phyloP scores from a whole-genome alignment of 2,888 invertebrate species.

The Caenorhabditis uteleia region DNA sequence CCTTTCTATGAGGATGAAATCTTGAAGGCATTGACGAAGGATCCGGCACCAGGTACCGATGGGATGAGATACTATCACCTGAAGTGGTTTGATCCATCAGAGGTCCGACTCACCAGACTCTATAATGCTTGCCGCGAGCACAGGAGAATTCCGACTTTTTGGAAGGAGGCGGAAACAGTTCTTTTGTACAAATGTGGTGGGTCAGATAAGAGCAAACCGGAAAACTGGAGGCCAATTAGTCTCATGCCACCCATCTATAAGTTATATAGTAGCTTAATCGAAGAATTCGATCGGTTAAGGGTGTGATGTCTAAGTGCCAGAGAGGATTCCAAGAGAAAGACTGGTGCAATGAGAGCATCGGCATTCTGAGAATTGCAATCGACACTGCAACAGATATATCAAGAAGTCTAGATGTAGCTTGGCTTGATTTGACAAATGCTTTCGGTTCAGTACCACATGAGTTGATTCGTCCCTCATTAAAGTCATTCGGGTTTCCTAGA shows the following conservation, averaged over 20 bases:
- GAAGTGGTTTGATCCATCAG: neutral
- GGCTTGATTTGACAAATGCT: constrained; percentile 22
- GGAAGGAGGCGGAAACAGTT: constrained; percentile 11
- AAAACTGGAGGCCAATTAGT: constrained; percentile 5
- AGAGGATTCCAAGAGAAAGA: constrained; percentile 3
- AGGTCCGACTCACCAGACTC: neutral
- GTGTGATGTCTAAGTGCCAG: constrained; percentile 8
- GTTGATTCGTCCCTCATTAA: constrained; percentile 1
- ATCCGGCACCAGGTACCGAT: neutral
- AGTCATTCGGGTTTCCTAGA: constrained; percentile 5
- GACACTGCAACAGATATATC: constrained; percentile 3
- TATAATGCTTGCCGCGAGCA: constrained; percentile 1
- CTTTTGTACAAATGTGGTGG: constrained; percentile 2
- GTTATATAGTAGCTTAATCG: constrained; percentile 1
- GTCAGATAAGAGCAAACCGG: neutral
- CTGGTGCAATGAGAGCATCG: constrained; percentile 10
- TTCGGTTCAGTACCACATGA: constrained; percentile 21
- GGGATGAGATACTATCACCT: neutral
- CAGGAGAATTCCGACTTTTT: neutral
- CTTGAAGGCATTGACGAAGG: neutral
- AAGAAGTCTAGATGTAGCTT: constrained; percentile 11
- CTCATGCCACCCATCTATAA: constrained; percentile 7
- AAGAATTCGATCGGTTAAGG: neutral
- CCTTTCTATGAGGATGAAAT: neutral
- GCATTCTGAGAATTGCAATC: constrained; percentile 16